A percentile compares a stretch with the other conserved stretches of the same genome.
Evolutionary conservation across 2,888 invertebrate genomes (phyloP).

Genomic region (Drosophila sordidapex): DNA sequence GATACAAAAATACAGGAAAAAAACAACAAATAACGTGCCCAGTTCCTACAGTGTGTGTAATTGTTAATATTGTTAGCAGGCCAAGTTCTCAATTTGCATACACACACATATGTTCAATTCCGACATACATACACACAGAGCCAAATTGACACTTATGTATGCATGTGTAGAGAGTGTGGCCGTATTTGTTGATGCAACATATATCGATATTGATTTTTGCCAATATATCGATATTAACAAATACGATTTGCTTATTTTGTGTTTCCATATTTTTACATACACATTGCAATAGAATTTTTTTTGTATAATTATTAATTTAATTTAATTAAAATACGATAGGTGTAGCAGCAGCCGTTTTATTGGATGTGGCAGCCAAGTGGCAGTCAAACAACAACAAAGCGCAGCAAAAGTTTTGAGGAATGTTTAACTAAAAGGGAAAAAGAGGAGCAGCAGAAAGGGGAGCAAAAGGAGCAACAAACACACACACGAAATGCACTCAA

Average conservation of each 20-base stretch:
- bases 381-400: neutral
- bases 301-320: neutral
- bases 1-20: neutral
- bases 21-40: neutral
- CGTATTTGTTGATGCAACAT: neutral
- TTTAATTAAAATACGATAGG: neutral
- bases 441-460: neutral
- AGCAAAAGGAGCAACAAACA: neutral
- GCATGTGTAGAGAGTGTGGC: neutral
- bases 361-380: conserved; percentile 1
- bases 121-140: neutral
- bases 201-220: neutral
- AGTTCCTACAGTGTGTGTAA: neutral
- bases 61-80: neutral
- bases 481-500: neutral
- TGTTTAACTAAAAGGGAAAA: neutral
- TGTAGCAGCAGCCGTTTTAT: neutral
- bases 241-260: neutral
- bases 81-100: neutral
- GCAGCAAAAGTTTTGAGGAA: neutral
- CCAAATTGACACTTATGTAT: neutral
- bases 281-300: neutral
- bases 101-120: neutral
- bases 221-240: neutral
- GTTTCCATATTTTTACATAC: neutral